phyloP scores from a whole-genome alignment of 2,113 vertebrate genomes.

The Copsychus sechellarum region DNA sequence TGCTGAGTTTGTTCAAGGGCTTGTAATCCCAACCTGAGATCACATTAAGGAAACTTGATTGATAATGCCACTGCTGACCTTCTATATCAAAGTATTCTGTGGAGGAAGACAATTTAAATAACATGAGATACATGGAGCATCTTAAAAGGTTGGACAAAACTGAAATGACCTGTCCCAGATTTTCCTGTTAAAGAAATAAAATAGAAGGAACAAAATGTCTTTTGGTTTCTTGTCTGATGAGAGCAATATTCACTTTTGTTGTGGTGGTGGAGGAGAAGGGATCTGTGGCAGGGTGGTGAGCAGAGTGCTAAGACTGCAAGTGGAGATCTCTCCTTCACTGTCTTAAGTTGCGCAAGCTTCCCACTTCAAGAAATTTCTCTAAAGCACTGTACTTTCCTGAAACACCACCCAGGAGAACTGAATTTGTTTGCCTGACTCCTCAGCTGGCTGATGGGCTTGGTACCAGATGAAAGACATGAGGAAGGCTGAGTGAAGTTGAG shows the following conservation, averaged over 20 bases:
- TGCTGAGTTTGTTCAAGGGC: not conserved
- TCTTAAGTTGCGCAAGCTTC: not conserved
- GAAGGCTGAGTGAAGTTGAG: not conserved
- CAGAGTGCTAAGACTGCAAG: fast-evolving
- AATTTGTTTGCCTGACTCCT: not conserved
- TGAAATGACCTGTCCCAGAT: not conserved
- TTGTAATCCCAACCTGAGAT: not conserved
- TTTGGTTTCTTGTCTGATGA: not conserved
- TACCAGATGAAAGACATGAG: not conserved
- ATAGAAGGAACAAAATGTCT: not conserved
- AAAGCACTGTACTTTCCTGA: not conserved
- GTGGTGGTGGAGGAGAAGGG: not conserved
- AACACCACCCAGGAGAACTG: not conserved
- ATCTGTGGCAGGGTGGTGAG: not conserved
- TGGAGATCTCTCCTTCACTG: not conserved
- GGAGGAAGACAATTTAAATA: not conserved
- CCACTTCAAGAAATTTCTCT: not conserved
- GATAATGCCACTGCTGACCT: not conserved
- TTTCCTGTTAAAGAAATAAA: not conserved
- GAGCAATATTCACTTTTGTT: not conserved
- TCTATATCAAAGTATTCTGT: not conserved
- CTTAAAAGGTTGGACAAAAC: not conserved
- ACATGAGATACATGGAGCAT: not conserved
- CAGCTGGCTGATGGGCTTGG: not conserved
- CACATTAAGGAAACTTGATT: not conserved